Evolutionary conservation across 2,888 invertebrate genomes (phyloP), one percentile per base, ranked within the genome.

Genomic region (Crossocerus cetratus): DNA sequence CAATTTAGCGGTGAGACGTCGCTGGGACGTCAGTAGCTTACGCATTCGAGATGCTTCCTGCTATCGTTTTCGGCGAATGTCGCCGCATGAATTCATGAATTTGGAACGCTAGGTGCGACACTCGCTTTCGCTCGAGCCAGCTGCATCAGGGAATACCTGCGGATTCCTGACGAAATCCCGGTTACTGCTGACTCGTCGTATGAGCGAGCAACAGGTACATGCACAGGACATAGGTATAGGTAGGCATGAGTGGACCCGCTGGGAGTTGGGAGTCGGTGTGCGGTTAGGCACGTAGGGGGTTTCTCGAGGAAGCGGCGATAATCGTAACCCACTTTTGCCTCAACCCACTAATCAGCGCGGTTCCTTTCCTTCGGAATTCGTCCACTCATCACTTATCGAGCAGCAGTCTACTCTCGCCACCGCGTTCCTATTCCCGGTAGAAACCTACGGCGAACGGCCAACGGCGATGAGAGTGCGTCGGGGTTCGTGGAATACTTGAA

Each of bases 141-240:
- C 77, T 74, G 69, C 77, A 80, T 77, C 74, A 76, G 72, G 78
- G 79, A 83, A 81, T 84, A 83, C 84, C 78, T 75, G 69, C 66
- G 64, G 71, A 72, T 67, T 73, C 74, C 76, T 86, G 78, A 85
- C 78, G 85, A 86, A 86, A 86, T 83, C 78, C 74, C 72, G 72
- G 54, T 71, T 69, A 74, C 58, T 70, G 84, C 83, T 85, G 85
- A 84, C 81, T 84, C 81, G 85, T 84, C 81, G 85, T 83, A 74
- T 65, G 23, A 21, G 66, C 74, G 55, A 44, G 70, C 71, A 69
- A 49, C 43, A 62, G 62, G 74, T 64, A 16, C 49, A 16, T 16
- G 4, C 49, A n/a, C 11, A 49, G 1, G 1, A 14, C 49, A 49
- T 14, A 49, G 16, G 49, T 16, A n/a, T 16, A 16, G 5, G 76